phyloP scores from a whole-genome alignment of 2,888 invertebrate genomes.

The Arrhopalites spinosus region DNA sequence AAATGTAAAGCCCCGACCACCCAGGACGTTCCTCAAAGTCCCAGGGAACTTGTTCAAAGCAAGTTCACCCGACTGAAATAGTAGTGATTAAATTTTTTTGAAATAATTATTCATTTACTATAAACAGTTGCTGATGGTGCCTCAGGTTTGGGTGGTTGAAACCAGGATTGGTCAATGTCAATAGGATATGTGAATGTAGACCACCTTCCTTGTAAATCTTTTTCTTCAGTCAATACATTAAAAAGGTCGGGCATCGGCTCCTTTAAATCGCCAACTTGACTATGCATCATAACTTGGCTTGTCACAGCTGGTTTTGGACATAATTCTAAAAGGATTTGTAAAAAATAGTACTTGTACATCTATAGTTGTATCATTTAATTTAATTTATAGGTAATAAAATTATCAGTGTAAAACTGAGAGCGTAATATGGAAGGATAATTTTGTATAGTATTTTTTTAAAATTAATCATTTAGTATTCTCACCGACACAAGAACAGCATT shows the following conservation, averaged over 20 bases:
- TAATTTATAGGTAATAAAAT: no score
- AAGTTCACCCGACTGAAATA: no score
- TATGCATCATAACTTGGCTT: slow-evolving; percentile 74
- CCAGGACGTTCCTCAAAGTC: no score
- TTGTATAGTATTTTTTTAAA: not conserved
- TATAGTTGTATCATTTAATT: not conserved
- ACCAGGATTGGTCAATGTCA: slow-evolving; percentile 57
- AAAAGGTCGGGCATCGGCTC: slow-evolving; percentile 82
- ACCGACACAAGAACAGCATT: slow-evolving; percentile 98
- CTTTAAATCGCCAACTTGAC: slow-evolving; percentile 79
- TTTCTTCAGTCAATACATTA: slow-evolving; percentile 77
- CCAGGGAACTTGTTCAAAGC: no score
- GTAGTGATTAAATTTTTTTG: no score
- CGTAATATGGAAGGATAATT: no score
- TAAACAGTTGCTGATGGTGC: slow-evolving; percentile 42
- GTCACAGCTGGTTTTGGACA: slow-evolving; percentile 85
- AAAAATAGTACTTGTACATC: slow-evolving; percentile 12
- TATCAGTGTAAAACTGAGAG: no score
- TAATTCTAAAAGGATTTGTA: slow-evolving; percentile 70
- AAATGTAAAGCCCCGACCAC: no score
- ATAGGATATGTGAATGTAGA: slow-evolving; percentile 75
- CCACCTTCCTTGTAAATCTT: slow-evolving; percentile 79
- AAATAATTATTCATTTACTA: slow-evolving; percentile 41
- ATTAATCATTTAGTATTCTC: slow-evolving; percentile 61
- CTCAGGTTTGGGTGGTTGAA: slow-evolving; percentile 54